Evolutionary conservation across 2,113 vertebrate species (phyloP), one percentile per base, ranked within the genome.

Genomic region (Paraplagusia blochii): DNA sequence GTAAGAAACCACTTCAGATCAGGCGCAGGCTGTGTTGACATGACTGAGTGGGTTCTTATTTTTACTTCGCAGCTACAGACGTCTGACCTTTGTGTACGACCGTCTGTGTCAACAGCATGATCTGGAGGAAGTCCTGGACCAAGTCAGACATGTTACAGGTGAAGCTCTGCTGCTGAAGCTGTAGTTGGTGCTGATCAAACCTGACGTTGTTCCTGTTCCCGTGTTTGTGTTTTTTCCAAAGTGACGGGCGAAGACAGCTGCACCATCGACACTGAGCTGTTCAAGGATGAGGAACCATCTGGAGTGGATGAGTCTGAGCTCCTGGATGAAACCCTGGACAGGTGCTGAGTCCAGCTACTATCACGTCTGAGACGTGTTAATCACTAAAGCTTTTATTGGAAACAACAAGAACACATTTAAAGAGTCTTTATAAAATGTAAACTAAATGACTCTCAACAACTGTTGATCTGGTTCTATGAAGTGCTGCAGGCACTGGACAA

Each of bases 261-360:
- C n/a, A n/a, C n/a, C n/a, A n/a, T 74, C 17, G 73, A 50, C 15
- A 68, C 65, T 34, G 64, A 62, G n/a, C 33, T 49, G 57, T 72
- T 69, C 12, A 70, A 89, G 67, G 52, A 68, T 0, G 80, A 89
- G 1, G 87, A 91, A 46, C 91, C 86, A 4, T 14, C 12, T 14
- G 84, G 78, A 38, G 54, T 69, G 4, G 63, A 87, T 43, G 53
- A 87, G 74, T 78, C 86, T 39, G 66, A 79, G 53, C 58, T 79
- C 2, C 64, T 89, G 17, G 51, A 82, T 7, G 78, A 85, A 33
- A 80, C 84, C 66, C 80, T 92, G 63, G 83, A 89, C 81, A 92
- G 88, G 91, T 89, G 86, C 19, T 34, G 40, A 9, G 0, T 42
- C 53, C 58, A 11, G 36, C 11, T 6, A 9, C 11, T 39, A 39